Evolutionary conservation across 2,797 vertebrate species (phyloP).

Genomic region (Arnoldichthys spilopterus): DNA sequence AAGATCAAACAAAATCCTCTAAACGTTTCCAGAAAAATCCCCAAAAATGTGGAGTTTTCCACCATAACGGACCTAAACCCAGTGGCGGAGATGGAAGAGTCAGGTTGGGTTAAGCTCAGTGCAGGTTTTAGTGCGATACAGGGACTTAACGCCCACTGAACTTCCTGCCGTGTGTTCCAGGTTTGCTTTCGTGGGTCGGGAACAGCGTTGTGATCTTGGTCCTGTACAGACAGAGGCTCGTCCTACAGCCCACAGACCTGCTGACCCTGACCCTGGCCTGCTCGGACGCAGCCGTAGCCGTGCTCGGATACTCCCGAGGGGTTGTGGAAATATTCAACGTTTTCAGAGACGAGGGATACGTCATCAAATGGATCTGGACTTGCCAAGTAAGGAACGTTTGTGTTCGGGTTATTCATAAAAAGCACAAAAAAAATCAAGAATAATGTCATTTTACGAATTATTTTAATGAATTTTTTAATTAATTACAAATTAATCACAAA

Average conservation of each 20-base stretch:
- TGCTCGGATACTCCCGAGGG: constrained; percentile 84
- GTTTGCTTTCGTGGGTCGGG: constrained; percentile 85
- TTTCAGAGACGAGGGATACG: constrained; percentile 79
- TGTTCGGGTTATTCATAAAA: background rate
- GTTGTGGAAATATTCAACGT: constrained; percentile 84
- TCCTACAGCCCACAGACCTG: constrained; percentile 80
- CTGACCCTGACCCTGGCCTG: constrained; percentile 83
- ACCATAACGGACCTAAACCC: no score
- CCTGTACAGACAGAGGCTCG: constrained; percentile 76
- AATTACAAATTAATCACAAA: no score
- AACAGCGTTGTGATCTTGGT: constrained; percentile 85
- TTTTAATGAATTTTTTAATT: no score
- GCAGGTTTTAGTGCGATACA: no score
- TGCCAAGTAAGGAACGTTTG: constrained; percentile 75
- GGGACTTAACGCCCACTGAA: no score
- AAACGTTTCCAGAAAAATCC: no score
- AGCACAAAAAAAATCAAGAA: no score
- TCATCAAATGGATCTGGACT: constrained; percentile 83
- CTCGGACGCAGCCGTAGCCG: constrained; percentile 81
- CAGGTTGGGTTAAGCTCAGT: no score
- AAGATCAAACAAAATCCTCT: no score
- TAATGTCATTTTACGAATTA: no score
- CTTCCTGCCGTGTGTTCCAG: constrained; percentile 66
- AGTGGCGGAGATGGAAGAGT: no score
- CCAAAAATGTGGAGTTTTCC: no score